Percentiles rank a stretch among this genome's conserved stretches.
Evolutionary conservation across 92 coral and sea anemone species (phyloP).

Genomic region (Epizoanthus rinbou): DNA sequence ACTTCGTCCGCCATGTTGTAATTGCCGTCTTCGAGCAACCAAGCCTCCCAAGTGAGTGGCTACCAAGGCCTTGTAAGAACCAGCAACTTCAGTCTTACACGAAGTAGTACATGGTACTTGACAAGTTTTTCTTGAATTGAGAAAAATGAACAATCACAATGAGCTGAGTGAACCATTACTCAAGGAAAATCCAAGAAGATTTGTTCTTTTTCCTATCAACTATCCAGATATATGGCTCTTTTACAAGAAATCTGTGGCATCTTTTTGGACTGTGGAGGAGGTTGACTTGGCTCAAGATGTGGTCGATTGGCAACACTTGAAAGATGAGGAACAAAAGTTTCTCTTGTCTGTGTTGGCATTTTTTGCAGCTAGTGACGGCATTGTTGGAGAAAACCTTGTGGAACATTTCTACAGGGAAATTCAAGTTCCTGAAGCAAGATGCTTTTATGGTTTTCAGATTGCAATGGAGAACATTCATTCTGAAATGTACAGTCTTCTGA

Average conservation of each 20-base stretch:
- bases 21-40: slow-evolving; percentile 4
- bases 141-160: too few relatives aligned
- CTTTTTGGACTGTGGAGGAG: slow-evolving; percentile 84
- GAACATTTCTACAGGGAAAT: slow-evolving; percentile 77
- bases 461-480: slow-evolving; percentile 89
- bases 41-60: slow-evolving; percentile 16
- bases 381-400: slow-evolving; percentile 77
- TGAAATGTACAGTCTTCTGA: slow-evolving; percentile 80
- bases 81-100: too few relatives aligned
- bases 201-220: slow-evolving; percentile 73
- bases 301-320: slow-evolving; percentile 56
- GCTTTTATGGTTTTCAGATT: slow-evolving; percentile 87
- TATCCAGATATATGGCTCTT: slow-evolving; percentile 76
- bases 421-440: slow-evolving; percentile 81
- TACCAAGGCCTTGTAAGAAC: slow-evolving; percentile 1
- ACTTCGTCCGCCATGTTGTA: slow-evolving; percentile 56
- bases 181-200: slow-evolving; percentile 67
- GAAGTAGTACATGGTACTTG: too few relatives aligned
- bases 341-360: slow-evolving; percentile 73
- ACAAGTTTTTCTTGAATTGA: too few relatives aligned
- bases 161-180: slow-evolving; percentile 62
- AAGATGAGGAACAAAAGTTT: slow-evolving; percentile 59
- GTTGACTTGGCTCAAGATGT: slow-evolving; percentile 70
- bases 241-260: slow-evolving; percentile 80
- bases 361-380: slow-evolving; percentile 87